Conservation (phyloP, 2,113 vertebrate species). For the Leptocoma aspasia region DNA sequence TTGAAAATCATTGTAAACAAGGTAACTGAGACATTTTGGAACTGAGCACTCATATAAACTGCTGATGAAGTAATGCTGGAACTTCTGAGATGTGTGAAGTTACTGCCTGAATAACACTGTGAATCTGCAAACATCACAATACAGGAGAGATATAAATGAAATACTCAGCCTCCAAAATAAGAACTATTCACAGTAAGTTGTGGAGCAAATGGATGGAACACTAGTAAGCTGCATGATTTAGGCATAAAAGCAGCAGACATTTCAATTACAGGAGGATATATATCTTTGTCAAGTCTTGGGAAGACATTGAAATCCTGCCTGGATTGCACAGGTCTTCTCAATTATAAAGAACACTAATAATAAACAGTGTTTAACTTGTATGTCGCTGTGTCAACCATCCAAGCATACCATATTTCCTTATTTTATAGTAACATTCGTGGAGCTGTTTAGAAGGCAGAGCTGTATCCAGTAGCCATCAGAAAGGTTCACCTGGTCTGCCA, state of each 20-base stretch:
- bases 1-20: neutral
- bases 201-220: neutral
- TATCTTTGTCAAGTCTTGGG: neutral
- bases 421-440: neutral
- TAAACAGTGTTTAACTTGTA: neutral
- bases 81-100: neutral
- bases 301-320: neutral
- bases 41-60: neutral
- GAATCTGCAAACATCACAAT: neutral
- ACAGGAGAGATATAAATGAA: neutral
- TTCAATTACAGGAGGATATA: neutral
- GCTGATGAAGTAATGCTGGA: neutral
- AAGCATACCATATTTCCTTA: neutral
- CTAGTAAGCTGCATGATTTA: neutral
- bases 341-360: neutral
- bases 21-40: neutral
- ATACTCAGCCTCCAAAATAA: neutral
- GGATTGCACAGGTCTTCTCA: neutral
- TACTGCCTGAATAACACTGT: neutral
- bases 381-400: neutral
- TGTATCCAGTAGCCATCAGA: neutral
- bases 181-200: neutral
- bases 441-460: neutral
- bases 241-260: neutral
- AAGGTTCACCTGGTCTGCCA: neutral